Percentiles rank a stretch among this genome's conserved stretches.
Evolutionary conservation across 1,140 invertebrate genomes (phyloP).

Genomic region (Caerostris darwini): DNA sequence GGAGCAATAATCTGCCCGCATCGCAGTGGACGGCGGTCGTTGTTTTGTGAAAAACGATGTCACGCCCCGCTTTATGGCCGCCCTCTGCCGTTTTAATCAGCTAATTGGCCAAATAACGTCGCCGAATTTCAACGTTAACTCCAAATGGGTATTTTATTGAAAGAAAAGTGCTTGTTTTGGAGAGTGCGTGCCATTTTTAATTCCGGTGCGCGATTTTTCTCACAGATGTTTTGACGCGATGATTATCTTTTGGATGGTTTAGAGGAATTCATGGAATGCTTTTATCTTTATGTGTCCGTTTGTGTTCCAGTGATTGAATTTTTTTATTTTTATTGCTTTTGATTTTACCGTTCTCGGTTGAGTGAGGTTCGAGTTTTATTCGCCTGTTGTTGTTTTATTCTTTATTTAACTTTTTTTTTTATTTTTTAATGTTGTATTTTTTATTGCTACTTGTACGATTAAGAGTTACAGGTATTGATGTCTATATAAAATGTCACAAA

Average conservation of each 20-base stretch:
- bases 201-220: neutral
- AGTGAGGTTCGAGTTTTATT: neutral
- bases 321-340: neutral
- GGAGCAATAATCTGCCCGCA: conserved; percentile 24
- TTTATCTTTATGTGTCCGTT: neutral
- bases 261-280: neutral
- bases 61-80: conserved; percentile 53
- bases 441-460: no score
- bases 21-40: neutral
- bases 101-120: conserved; percentile 59
- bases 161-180: neutral
- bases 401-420: no score
- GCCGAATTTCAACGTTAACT: conserved; percentile 27
- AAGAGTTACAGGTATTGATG: no score
- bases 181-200: neutral
- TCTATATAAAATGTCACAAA: no score
- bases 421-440: no score
- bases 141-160: conserved; percentile 1
- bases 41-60: conserved; percentile 60
- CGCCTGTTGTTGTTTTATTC: no score
- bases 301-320: neutral
- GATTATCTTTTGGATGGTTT: neutral
- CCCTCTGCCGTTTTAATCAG: conserved; percentile 61
- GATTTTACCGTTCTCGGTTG: neutral
- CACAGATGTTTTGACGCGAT: neutral